Base-by-base conservation (phyloP, 1,140 invertebrate species). In the Drosophila repletoides region DNA sequence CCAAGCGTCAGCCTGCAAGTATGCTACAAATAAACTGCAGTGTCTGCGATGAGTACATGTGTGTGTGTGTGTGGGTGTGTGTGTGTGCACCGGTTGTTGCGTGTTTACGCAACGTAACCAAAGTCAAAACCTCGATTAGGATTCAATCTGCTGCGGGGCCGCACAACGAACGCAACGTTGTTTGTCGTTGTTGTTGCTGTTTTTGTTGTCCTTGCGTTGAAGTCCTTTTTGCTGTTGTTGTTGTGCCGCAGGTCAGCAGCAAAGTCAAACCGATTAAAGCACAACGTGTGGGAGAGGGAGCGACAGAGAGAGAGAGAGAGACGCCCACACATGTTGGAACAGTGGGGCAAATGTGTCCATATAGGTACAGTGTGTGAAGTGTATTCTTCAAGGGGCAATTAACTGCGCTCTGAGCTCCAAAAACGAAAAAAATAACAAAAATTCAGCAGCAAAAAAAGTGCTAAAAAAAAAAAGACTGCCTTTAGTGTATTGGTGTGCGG, bases 41-140 rank as follows among this genome's bases (percentile, higher is more conserved):
- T 14, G 15, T 28, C 1, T 9, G 22, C 6, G 45, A 14, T 28
- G 29, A 40, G 48, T 48, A 38, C 63, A 36, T 36, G 24, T 49
- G 12, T 29, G 17, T 34, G 46, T 46, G 28, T 15, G 38, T 7
- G 26, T 68, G 49, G 26, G 36, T 41, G 59, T 51, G 28, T 26
- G 45, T 59, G 15, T 60, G 33, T 61, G 43, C 65, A 56, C 59
- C 67, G 65, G 63, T 80, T 81, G 69, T 88, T 88, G 74, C 86
- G 77, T 88, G 80, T 80, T 86, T 84, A 84, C 80, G 80, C 80
- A 84, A 84, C 80, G 80, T 84, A 86, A 84, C 80, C 80, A 80
- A 84, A 84, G 80, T 84, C 80, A 84, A 84, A 83, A 86, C 80
- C 80, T 86, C 80, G 80, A 84, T 84, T 84, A 84, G 80, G 80